Evolutionary conservation across 2,113 vertebrate species (phyloP).

Genomic region (Nyctibius bracteatus): DNA sequence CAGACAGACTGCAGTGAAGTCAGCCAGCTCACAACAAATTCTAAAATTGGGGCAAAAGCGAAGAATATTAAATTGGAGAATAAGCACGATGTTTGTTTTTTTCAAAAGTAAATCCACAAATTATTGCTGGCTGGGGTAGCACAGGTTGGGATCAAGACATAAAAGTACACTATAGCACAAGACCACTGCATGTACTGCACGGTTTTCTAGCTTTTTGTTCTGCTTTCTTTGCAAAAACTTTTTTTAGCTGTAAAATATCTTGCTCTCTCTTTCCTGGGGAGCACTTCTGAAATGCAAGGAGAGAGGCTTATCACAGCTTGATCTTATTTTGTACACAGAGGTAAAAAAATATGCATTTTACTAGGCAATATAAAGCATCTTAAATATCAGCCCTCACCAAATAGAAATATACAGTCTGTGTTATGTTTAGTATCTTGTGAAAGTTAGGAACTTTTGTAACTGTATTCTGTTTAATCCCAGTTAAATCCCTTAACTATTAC

Average conservation of each 20-base stretch:
- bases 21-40: not conserved
- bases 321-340: not conserved
- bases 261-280: fast-evolving
- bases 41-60: not conserved
- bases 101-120: not conserved
- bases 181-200: not conserved
- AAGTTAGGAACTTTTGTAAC: not conserved
- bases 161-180: not conserved
- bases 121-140: not conserved
- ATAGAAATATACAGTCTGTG: not conserved
- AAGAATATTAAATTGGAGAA: not conserved
- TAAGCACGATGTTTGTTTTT: not conserved
- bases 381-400: not conserved
- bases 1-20: not conserved
- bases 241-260: not conserved
- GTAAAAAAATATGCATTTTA: not conserved
- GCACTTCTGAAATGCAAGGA: not conserved
- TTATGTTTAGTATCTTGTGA: not conserved
- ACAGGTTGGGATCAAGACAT: not conserved
- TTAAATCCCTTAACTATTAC: not conserved
- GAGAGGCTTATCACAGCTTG: not conserved
- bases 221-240: not conserved
- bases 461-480: not conserved
- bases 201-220: not conserved
- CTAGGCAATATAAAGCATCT: not conserved